Percentiles rank a stretch among this genome's conserved stretches.
These are phyloP conservation scores for Echeneis naucrates DNA, from an alignment of 2,797 vertebrate genomes.

Conservation along the genomic window DNA sequence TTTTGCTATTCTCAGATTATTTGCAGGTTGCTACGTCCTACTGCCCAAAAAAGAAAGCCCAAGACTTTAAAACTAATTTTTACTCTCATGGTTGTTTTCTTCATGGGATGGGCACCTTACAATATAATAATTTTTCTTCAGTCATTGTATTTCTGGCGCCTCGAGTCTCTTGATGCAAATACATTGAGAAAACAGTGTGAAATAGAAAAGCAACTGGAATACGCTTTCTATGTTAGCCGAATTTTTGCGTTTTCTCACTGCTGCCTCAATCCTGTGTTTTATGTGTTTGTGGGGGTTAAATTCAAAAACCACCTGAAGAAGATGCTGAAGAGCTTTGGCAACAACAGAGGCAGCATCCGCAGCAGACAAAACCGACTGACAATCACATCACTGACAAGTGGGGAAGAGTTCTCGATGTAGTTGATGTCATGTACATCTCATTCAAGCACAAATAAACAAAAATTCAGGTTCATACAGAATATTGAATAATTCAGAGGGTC, in stretches of 20 bases:
- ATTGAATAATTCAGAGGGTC: not conserved
- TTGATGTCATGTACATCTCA: not conserved
- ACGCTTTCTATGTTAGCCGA: constrained; percentile 82
- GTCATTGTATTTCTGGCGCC: constrained; percentile 26
- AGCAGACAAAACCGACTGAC: constrained; percentile 48
- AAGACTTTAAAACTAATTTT: constrained; percentile 92
- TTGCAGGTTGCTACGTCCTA: constrained; percentile 82
- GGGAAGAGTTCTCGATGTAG: constrained; percentile 76
- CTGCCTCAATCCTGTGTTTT: constrained; percentile 94
- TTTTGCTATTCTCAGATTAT: constrained; percentile 92
- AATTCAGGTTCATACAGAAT: not conserved
- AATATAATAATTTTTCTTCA: constrained; percentile 87
- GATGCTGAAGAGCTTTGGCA: constrained; percentile 60
- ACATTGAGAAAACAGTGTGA: constrained; percentile 50
- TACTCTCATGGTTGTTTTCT: constrained; percentile 88
- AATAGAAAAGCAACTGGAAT: constrained; percentile 45
- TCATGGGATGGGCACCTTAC: constrained; percentile 94
- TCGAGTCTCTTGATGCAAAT: accelerated
- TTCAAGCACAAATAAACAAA: not conserved
- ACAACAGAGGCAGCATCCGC: not conserved
- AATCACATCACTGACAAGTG: constrained; percentile 73
- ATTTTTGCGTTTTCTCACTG: constrained; percentile 92
- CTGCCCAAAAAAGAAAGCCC: constrained; percentile 83
- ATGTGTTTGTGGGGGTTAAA: constrained; percentile 93
- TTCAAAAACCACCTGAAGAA: constrained; percentile 90